Conservation (phyloP, 2,797 vertebrate genomes). For the Momotus momota region DNA sequence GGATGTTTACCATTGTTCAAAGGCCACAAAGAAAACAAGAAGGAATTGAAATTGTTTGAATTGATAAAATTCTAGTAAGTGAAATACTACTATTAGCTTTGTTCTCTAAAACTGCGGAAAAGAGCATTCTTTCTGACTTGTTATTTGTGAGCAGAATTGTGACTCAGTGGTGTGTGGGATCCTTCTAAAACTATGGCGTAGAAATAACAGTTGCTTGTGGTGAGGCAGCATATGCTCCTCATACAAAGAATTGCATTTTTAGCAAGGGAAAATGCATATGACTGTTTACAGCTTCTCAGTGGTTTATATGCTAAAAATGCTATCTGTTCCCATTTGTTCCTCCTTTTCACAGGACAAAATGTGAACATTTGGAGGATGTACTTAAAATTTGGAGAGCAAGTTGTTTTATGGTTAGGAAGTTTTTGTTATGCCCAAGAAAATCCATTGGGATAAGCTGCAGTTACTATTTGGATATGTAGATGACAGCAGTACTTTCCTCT, state of each 20-base stretch:
- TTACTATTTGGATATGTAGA: neutral
- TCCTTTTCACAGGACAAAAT: neutral
- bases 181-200: neutral
- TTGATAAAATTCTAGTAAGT: neutral
- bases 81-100: neutral
- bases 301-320: neutral
- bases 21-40: neutral
- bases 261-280: neutral
- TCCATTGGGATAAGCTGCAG: fast-evolving
- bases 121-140: neutral
- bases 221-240: neutral
- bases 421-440: neutral
- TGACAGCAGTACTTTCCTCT: neutral
- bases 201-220: neutral
- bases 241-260: neutral
- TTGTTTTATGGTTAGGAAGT: neutral
- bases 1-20: neutral
- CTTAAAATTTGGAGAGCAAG: neutral
- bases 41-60: neutral
- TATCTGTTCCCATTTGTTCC: neutral
- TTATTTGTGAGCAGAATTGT: neutral
- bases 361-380: neutral
- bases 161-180: neutral
- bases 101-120: neutral
- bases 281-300: neutral